A percentile compares a stretch with the other conserved stretches of the same genome.
phyloP scores from a whole-genome alignment of 2,888 invertebrate species.

The Epistrophella euchroma region DNA sequence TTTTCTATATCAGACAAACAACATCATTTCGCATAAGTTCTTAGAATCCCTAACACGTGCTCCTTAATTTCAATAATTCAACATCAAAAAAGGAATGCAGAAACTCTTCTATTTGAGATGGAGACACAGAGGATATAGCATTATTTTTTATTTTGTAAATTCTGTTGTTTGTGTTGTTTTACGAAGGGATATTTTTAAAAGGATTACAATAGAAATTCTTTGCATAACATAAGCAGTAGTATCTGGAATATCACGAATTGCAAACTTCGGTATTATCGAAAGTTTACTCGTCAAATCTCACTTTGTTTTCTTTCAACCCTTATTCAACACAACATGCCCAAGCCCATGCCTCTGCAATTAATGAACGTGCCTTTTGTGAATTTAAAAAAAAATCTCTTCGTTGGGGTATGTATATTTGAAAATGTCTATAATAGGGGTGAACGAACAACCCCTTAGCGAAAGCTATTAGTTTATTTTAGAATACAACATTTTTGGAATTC shows the following conservation, averaged over 20 bases:
- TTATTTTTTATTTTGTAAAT: constrained; percentile 45
- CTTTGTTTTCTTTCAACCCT: constrained; percentile 43
- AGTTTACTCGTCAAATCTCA: constrained; percentile 19
- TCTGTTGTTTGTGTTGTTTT: constrained; percentile 30
- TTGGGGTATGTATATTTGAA: not conserved
- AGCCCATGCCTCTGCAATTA: constrained; percentile 50
- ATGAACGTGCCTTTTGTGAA: constrained; percentile 47
- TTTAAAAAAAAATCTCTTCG: constrained; percentile 17
- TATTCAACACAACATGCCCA: not conserved
- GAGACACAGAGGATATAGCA: constrained; percentile 16
- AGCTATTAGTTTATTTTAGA: constrained; percentile 33
- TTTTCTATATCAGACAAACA: constrained; percentile 28
- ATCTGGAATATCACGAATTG: constrained; percentile 49
- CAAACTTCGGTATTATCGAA: constrained; percentile 27
- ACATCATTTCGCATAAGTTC: constrained; percentile 44
- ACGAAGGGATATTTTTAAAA: constrained; percentile 43
- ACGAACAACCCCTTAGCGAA: not conserved
- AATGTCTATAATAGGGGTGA: not conserved
- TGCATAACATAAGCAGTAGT: not conserved
- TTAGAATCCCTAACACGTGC: constrained; percentile 66
- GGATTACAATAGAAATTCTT: constrained; percentile 56
- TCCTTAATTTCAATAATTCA: constrained; percentile 57
- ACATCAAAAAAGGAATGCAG: constrained; percentile 50
- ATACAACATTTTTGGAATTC: constrained; percentile 33
- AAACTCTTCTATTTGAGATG: constrained; percentile 1